Percentiles rank a stretch among this genome's conserved stretches.
Evolutionary conservation across 2,113 vertebrate species (phyloP).

Genomic region (Atrichornis clamosus): DNA sequence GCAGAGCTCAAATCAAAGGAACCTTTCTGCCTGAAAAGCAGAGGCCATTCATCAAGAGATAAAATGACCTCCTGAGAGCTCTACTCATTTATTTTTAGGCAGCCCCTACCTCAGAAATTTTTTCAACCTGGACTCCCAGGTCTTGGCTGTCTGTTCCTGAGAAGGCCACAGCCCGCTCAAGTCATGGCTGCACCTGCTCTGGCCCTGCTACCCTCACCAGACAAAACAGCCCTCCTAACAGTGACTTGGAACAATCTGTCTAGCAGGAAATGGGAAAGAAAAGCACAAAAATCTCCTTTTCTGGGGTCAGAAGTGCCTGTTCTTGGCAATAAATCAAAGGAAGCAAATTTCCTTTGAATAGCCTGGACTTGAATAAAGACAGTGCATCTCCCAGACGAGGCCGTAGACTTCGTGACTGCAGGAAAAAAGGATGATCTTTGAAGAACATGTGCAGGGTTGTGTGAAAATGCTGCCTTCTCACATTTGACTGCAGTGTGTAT

Average conservation of each 20-base stretch:
- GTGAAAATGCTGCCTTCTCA: not conserved
- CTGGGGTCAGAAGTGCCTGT: not conserved
- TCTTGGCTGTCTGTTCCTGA: not conserved
- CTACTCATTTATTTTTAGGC: not conserved
- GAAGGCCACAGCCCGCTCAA: not conserved
- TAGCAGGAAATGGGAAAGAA: not conserved
- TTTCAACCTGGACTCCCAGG: not conserved
- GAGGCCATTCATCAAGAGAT: not conserved
- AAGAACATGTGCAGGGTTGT: not conserved
- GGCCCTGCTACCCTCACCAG: not conserved
- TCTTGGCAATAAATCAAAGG: constrained; percentile 42
- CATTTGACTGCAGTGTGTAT: not conserved
- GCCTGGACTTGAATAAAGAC: not conserved
- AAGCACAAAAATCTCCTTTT: not conserved
- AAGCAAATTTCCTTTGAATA: constrained; percentile 18
- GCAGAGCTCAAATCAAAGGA: not conserved
- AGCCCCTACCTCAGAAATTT: not conserved
- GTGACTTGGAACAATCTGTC: not conserved
- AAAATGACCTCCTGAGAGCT: not conserved
- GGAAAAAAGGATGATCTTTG: not conserved
- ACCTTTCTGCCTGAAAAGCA: not conserved
- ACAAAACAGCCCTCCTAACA: not conserved
- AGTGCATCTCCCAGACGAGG: not conserved
- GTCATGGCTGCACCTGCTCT: not conserved
- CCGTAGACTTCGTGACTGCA: not conserved